These are phyloP conservation scores for Amphipoea lucens DNA, from an alignment of 2,888 invertebrate species.

Conservation along the genomic window DNA sequence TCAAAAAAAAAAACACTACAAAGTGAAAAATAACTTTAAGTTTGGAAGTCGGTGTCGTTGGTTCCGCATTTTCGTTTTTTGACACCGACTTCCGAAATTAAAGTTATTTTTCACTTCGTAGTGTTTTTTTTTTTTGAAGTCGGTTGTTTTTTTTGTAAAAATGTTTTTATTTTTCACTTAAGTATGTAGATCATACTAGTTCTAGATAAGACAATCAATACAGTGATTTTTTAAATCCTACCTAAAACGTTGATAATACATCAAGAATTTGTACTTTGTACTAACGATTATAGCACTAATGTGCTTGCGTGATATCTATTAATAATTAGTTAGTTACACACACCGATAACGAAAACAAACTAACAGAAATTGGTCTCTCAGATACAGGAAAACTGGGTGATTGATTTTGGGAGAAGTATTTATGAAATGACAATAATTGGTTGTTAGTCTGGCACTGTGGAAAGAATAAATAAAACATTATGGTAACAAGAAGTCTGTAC, in stretches of 20 bases:
- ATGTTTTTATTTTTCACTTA: too few species aligned
- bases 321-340: not conserved
- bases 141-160: too few species aligned
- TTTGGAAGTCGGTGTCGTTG: too few species aligned
- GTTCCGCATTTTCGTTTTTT: too few species aligned
- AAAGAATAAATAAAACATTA: not conserved
- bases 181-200: not conserved
- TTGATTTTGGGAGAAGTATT: not conserved
- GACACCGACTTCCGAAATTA: too few species aligned
- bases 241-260: not conserved
- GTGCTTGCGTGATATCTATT: not conserved
- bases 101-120: too few species aligned
- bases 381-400: not conserved
- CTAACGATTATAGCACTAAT: not conserved
- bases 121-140: too few species aligned
- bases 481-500: not conserved
- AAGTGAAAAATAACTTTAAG: too few species aligned
- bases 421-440: not conserved
- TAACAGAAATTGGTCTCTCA: not conserved
- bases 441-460: not conserved
- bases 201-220: not conserved
- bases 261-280: slow-evolving; percentile 20
- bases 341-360: not conserved
- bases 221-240: not conserved
- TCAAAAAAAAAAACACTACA: too few species aligned